Base-by-base conservation (phyloP, 2,797 vertebrate species). In the Pterois miles region DNA sequence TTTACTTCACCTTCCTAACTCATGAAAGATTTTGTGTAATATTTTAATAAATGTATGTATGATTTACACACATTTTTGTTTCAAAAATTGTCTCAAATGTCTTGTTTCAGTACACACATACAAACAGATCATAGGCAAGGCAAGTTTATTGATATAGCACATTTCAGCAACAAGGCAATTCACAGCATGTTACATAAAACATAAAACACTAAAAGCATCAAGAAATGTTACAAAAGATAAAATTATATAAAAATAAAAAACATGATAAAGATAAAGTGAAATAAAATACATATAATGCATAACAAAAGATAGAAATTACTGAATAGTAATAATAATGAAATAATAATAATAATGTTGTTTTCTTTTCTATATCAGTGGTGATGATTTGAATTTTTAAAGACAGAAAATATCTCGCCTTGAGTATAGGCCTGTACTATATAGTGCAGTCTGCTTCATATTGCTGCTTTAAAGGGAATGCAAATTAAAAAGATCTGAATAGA, bases 401-500 rank as follows among this genome's bases (percentile, higher is more conserved):
- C 0, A 50, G 5, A 5, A 22, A 50, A 8, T 22, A 50, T 50
- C 22, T 50, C 8, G 43, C 43, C 43, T 20, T 0, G n/a, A 50
- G n/a, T 50, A 50, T 50, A 50, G 20, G 20, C 46, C 43, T 46
- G 2, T 50, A n/a, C n/a, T 22, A 50, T 22, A 16, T 31, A 13
- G 2, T 5, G 11, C 25, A 38, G 53, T 82, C 27, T 31, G 5
- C 34, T 76, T 33, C 40, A 69, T 70, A 65, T 13, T 6, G 43
- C 66, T 67, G 64, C 56, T 80, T 80, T 73, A 57, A 80, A 79
- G 40, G 84, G 75, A 81, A 79, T 62, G 57, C 77, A 78, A 76
- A 87, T 83, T 85, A 81, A 43, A 79, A 67, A 59, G 64, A 74
- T 88, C 25, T 53, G 71, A 89, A 92, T 86, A 90, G 83, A 80